Percentiles rank a stretch among this genome's conserved stretches.
These are phyloP conservation scores for Octomys mimax DNA, from an alignment of 2,797 vertebrate genomes.

Conservation along the genomic window DNA sequence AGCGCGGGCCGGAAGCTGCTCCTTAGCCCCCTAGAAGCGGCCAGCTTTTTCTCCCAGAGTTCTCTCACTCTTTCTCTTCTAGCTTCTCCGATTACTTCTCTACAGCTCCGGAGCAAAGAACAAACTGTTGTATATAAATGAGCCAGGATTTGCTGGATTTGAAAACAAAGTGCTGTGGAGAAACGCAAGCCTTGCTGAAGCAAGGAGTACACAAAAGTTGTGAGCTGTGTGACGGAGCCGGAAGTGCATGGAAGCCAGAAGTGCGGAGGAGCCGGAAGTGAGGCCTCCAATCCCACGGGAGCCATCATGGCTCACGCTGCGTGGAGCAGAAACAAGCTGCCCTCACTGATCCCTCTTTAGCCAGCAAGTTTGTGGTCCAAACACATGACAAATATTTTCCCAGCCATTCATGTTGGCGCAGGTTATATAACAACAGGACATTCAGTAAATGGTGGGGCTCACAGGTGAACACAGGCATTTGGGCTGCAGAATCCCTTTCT, in stretches of 20 bases:
- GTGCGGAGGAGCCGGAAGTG: not conserved
- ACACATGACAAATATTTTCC: not conserved
- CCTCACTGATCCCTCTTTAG: not conserved
- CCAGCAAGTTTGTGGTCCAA: not conserved
- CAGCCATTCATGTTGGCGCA: not conserved
- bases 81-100: not conserved
- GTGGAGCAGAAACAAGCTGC: not conserved
- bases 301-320: not conserved
- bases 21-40: not conserved
- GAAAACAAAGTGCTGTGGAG: slow-evolving; percentile 1
- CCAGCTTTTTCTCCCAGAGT: not conserved
- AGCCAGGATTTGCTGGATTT: slow-evolving; percentile 8
- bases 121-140: not conserved
- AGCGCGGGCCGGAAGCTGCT: not conserved
- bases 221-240: not conserved
- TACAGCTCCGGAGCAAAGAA: not conserved
- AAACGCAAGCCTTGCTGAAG: not conserved
- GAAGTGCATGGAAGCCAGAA: not conserved
- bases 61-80: not conserved
- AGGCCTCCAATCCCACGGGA: not conserved
- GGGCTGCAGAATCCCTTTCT: not conserved
- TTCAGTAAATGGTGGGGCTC: not conserved
- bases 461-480: not conserved
- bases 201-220: not conserved
- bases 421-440: not conserved